A percentile compares a stretch with the other conserved stretches of the same genome.
These are phyloP conservation scores for Aphelinus atriplicis DNA, from an alignment of 1,140 invertebrate genomes.

Conservation along the genomic window DNA sequence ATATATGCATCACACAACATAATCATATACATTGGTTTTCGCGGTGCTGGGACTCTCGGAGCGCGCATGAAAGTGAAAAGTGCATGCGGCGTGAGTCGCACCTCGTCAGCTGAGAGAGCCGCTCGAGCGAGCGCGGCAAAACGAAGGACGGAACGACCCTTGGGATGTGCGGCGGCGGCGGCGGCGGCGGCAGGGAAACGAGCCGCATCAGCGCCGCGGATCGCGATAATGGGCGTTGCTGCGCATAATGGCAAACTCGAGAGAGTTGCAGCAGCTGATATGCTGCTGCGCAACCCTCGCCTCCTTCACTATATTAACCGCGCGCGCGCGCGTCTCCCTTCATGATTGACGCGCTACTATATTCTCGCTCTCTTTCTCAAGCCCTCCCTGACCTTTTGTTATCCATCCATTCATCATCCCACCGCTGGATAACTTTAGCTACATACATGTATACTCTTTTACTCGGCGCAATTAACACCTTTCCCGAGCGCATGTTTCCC, in stretches of 20 bases:
- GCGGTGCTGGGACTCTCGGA: not conserved
- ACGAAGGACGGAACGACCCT: no score
- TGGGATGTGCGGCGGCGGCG: not conserved
- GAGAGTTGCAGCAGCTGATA: not conserved
- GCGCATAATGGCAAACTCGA: constrained; percentile 8
- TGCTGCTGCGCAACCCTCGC: not conserved
- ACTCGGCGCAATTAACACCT: no score
- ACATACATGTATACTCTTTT: no score
- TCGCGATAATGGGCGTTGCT: constrained; percentile 24
- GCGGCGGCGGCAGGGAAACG: constrained; percentile 7
- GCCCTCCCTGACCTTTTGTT: no score
- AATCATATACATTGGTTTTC: not conserved
- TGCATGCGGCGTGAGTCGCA: not conserved
- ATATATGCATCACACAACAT: not conserved
- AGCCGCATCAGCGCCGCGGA: constrained; percentile 8
- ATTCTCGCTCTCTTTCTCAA: not conserved
- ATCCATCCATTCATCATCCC: no score
- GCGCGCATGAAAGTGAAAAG: not conserved
- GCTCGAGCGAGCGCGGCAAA: no score
- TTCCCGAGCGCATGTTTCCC: no score
- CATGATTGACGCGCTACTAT: constrained; percentile 1
- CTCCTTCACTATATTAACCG: not conserved
- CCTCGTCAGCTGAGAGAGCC: no score
- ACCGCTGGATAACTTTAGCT: no score
- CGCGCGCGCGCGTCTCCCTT: not conserved